Base-by-base conservation (phyloP, 2,888 invertebrate genomes). In the Helleia helle region DNA sequence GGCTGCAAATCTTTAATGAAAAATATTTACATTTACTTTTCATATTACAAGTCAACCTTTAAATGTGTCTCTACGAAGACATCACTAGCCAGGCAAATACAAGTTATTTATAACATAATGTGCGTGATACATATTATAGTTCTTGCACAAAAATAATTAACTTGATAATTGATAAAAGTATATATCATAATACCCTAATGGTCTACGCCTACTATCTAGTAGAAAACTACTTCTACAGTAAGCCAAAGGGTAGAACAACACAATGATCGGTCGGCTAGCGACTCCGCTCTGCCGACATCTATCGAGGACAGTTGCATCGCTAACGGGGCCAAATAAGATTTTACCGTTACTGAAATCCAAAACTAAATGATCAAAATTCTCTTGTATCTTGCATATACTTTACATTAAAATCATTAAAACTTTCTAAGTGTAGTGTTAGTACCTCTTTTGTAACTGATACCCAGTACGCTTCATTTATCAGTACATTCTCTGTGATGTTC, bases 401-500 rank as follows among this genome's bases (percentile, higher is more conserved):
- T 81, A 83, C 79, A 80, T 80, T 75, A 80, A 58, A 84, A 83
- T 84, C 83, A 77, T 83, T 76, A 83, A 83, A 83, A 83, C 71
- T 79, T 71, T 80, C 83, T 81, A 87, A 86, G 89, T 94, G 89
- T 70, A 71, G 89, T 94, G n/a, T 89, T 67, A 71, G 71, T 84
- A 95, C 95, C 95, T 95, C 95, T 91, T 92, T 91, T 83, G 93
- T 94, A 87, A 93, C 91, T 86, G 92, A 91, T 87, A 94, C 93
- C 95, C 95, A 95, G 88, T 92, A 91, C 76, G 93, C 94, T 89
- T 95, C 94, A 89, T 95, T 95, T 89, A 95, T 90, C 89, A 95
- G 93, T 87, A 94, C 92, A 89, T 93, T 92, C 91, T 95, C 94
- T 88, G 94, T 95, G 91, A 95, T 93, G 89, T 95, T 95, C 95